Evolutionary conservation across 2,888 invertebrate species (phyloP), one percentile per base, ranked within the genome.

Genomic region (Acanthoscelides obtectus): DNA sequence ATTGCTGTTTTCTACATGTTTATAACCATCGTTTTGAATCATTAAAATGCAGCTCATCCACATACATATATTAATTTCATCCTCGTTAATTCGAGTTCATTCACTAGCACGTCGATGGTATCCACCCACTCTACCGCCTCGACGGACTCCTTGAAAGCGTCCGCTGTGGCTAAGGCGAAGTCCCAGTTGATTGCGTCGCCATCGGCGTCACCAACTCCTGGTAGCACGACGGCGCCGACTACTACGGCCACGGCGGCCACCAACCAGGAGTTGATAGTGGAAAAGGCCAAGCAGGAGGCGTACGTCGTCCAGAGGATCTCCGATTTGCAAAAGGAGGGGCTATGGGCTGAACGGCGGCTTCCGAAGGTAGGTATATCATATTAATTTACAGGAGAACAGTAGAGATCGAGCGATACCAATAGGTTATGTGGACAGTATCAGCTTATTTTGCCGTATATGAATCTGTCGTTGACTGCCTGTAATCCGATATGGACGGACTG

Each of bases 311-410:
- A 95, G 82, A 90, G 97, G 84, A 94, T 98, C 82, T 90, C 92
- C 22, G 97, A 97, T 86, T 87, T 99, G 80, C 94, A 98, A 83
- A 93, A 95, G 82, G 95, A 97, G 83, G 99, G 98, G 63, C 88
- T 98, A 82, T 99, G 98, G 99, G 92, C 97, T 70, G 95, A 96
- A 85, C 92, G 93, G 80, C 89, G 97, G 72, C 88, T 98, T 84
- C 97, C 97, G 70, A 97, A 97, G 87, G 91, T 96, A 45, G n/a
- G n/a, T n/a, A n/a, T n/a, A n/a, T n/a, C n/a, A n/a, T n/a, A n/a
- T n/a, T n/a, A n/a, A n/a, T n/a, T n/a, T n/a, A 76, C 92, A 95
- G 83, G n/a, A n/a, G n/a, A n/a, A n/a, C n/a, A n/a, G n/a, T n/a
- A n/a, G n/a, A n/a, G n/a, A n/a, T n/a, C n/a, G n/a, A n/a, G n/a